Evolutionary conservation across 2,113 vertebrate species (phyloP), one percentile per base, ranked within the genome.

Genomic region (Heterotilapia buettikoferi): DNA sequence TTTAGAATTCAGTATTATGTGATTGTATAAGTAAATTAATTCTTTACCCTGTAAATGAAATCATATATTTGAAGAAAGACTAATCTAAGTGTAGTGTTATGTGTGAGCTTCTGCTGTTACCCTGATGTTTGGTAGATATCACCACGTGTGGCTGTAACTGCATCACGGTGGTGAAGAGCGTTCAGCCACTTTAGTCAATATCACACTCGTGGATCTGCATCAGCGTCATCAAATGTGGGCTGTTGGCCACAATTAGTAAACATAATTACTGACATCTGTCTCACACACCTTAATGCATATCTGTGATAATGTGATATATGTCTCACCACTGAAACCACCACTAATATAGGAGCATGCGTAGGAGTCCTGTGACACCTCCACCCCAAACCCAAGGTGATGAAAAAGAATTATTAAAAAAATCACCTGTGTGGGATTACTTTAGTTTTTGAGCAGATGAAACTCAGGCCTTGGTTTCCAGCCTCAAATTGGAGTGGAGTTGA

Each of bases 401-500:
- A 29, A 61, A 5, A 31, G 57, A 29, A 18, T 31, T 31, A 31
- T 6, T 18, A 18, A 76, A 18, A 26, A 7, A 13, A 31, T 0
- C 29, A 33, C 14, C 1, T 18, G 29, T 61, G 26, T 31, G 26
- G 8, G 14, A 40, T 31, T 19, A 76, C 6, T 50, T 5, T 76
- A 5, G 24, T 31, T 50, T 16, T 0, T 9, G n/a, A 71, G 5
- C 66, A 43, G 66, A 13, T 38, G 38, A 71, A 26, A 71, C 5
- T 24, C 7, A 16, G 38, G 38, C 66, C 3, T 43, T 1, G n/a
- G 6, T 40, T 24, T 71, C 2, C 36, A 24, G 26, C 26, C 21
- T 31, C 1, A 31, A 3, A 9, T 16, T n/a, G 6, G 19, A n/a
- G 18, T 4, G 13, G 1, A 24, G 38, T 45, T 0, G 16, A 29